Percentiles rank a stretch among this genome's conserved stretches.
Conservation (phyloP, 1,140 invertebrate species). For the Bombus superbus region DNA sequence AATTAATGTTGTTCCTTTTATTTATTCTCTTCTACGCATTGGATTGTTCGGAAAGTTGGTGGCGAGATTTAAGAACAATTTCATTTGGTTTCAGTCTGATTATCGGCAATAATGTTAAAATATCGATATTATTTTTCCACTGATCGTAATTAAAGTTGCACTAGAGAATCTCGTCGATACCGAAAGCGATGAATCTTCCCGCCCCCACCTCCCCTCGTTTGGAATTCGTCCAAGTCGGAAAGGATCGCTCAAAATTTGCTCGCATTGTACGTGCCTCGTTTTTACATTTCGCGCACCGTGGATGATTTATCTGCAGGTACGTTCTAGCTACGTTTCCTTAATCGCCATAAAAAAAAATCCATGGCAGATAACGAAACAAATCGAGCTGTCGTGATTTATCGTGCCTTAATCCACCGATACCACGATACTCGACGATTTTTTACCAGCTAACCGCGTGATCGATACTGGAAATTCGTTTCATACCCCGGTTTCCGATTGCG, state of each 20-base stretch:
- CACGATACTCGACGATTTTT: constrained; percentile 28
- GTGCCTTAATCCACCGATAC: constrained; percentile 31
- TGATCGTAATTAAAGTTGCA: background rate
- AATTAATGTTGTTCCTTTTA: no score
- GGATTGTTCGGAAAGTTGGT: no score
- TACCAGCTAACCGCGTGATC: constrained; percentile 3
- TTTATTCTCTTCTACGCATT: no score
- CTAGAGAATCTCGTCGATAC: background rate
- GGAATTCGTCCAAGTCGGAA: constrained; percentile 16
- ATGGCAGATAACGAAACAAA: constrained; percentile 35
- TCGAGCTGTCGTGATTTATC: constrained; percentile 29
- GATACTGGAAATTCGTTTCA: background rate
- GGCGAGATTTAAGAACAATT: no score
- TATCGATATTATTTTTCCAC: background rate
- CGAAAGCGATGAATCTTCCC: background rate
- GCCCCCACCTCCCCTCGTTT: background rate
- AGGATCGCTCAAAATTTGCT: constrained; percentile 29
- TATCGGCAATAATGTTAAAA: no score
- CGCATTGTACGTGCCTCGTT: background rate
- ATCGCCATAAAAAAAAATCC: background rate
- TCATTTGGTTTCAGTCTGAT: no score
- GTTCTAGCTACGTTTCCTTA: constrained; percentile 15
- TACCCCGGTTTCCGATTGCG: background rate
- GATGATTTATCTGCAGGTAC: constrained; percentile 20
- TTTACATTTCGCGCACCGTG: background rate